Evolutionary conservation across 2,797 vertebrate species (phyloP).

Genomic region (Gallirallus australis): DNA sequence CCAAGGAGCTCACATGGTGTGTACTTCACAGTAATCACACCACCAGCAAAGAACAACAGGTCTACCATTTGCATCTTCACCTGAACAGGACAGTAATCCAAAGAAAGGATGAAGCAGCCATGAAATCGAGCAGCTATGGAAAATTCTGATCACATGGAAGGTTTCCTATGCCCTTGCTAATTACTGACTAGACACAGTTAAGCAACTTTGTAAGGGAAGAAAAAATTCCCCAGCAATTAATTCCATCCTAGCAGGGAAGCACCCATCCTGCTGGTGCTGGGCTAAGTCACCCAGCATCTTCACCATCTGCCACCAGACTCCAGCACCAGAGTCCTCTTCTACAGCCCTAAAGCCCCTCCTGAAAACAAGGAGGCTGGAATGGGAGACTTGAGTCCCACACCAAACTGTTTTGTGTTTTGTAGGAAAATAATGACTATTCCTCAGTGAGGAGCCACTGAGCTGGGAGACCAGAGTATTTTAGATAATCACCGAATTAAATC

Average conservation of each 20-base stretch:
- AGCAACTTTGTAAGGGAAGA: neutral
- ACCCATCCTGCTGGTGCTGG: neutral
- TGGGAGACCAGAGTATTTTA: neutral
- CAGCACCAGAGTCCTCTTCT: neutral
- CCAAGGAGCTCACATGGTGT: neutral
- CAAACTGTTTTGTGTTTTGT: neutral
- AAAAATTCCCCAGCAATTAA: neutral
- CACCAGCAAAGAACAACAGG: neutral
- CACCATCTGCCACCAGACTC: neutral
- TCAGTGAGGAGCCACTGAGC: neutral
- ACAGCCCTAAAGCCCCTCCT: neutral
- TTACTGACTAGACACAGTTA: neutral
- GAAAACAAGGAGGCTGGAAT: neutral
- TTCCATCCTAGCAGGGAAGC: neutral
- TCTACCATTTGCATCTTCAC: neutral
- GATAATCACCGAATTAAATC: neutral
- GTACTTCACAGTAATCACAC: neutral
- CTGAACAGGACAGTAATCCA: neutral
- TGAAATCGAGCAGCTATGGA: neutral
- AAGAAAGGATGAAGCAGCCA: neutral
- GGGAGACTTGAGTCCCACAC: neutral
- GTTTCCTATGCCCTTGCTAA: neutral
- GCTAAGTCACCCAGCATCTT: neutral
- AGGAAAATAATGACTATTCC: neutral
- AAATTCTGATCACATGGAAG: neutral